Evolutionary conservation across 2,113 vertebrate genomes (phyloP).

Genomic region (Gymnogyps californianus): DNA sequence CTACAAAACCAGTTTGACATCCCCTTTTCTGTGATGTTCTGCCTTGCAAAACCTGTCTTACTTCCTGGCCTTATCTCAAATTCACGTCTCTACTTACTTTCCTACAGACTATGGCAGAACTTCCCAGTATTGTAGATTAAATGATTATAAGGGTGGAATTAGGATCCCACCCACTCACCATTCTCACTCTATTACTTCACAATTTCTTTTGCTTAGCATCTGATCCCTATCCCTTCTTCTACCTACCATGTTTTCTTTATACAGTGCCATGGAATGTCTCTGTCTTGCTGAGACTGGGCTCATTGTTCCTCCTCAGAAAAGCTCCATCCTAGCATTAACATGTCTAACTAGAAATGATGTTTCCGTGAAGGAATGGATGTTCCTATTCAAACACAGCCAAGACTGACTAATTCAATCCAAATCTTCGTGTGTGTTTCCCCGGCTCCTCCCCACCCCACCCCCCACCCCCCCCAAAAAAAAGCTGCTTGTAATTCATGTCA

Average conservation of each 20-base stretch:
- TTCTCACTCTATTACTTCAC: neutral
- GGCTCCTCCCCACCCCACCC: no score
- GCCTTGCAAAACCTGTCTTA: neutral
- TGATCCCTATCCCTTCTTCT: neutral
- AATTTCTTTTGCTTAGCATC: neutral
- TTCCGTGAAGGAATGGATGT: neutral
- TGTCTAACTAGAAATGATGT: neutral
- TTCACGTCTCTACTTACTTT: neutral
- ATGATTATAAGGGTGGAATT: neutral
- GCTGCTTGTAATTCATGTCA: neutral
- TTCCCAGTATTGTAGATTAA: neutral
- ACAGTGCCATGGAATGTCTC: neutral
- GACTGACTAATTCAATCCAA: neutral
- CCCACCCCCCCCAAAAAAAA: neutral
- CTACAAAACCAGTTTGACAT: neutral
- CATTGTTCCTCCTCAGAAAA: neutral
- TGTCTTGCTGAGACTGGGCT: neutral
- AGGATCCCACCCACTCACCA: neutral
- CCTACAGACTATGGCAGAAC: neutral
- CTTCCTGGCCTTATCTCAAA: neutral
- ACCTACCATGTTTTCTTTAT: neutral
- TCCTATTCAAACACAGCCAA: neutral
- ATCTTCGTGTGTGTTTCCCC: fast-evolving
- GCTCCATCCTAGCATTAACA: neutral
- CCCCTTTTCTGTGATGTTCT: neutral